phyloP scores from a whole-genome alignment of 2,888 invertebrate genomes.

The Galeruca laticollis region DNA sequence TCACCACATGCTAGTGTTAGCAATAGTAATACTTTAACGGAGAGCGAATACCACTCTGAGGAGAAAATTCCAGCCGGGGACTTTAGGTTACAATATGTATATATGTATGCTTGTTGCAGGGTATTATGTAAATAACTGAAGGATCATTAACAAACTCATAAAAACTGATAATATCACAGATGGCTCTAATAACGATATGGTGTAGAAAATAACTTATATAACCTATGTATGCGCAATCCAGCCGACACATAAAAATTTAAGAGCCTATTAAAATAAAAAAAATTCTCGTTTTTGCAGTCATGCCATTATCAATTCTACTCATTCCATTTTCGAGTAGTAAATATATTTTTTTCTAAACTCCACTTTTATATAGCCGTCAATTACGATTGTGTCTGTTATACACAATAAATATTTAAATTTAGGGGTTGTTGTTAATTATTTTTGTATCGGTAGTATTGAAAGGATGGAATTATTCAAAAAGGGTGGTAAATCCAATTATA shows the following conservation, averaged over 20 bases:
- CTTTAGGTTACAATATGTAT: too few species aligned
- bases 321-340: background rate
- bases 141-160: background rate
- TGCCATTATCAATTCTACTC: background rate
- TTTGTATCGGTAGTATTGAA: too few species aligned
- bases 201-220: background rate
- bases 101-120: background rate
- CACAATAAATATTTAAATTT: too few species aligned
- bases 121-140: background rate
- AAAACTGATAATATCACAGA: background rate
- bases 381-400: too few species aligned
- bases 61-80: too few species aligned
- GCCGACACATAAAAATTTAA: slow-evolving; percentile 1
- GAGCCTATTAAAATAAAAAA: background rate
- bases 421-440: too few species aligned
- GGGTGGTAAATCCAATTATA: too few species aligned
- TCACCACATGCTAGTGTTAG: too few species aligned
- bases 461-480: too few species aligned
- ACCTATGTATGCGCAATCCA: background rate
- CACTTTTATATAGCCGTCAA: too few species aligned
- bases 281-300: background rate
- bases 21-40: too few species aligned
- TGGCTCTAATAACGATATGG: background rate
- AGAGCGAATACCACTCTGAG: too few species aligned
- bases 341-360: background rate